These are phyloP conservation scores for Centropus unirufus DNA, from an alignment of 2,113 vertebrate species.

Conservation along the genomic window DNA sequence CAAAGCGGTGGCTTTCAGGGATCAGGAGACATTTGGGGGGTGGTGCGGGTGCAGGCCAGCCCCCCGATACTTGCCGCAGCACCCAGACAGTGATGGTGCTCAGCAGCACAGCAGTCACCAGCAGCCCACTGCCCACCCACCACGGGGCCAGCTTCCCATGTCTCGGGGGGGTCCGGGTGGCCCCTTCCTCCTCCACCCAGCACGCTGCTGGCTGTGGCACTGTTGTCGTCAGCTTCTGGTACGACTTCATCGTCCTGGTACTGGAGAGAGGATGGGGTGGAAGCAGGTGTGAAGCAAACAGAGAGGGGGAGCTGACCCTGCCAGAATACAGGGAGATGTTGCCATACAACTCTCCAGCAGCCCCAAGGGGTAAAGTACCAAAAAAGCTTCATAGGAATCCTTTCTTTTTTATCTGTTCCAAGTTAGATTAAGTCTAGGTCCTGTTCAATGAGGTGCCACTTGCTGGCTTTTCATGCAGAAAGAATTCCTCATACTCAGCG, in stretches of 20 bases:
- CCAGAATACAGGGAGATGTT: accelerated
- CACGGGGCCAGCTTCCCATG: neutral
- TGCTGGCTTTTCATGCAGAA: conserved; percentile 79
- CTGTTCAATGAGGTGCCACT: conserved; percentile 84
- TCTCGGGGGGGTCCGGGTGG: accelerated
- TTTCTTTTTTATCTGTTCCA: conserved; percentile 78
- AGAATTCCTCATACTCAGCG: conserved; percentile 75
- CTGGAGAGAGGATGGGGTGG: neutral
- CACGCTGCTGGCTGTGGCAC: neutral
- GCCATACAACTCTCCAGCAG: accelerated
- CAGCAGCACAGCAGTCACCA: conserved; percentile 23
- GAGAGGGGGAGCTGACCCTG: neutral
- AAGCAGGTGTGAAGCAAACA: neutral
- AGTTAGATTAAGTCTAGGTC: conserved; percentile 82
- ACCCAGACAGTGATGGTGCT: conserved; percentile 62
- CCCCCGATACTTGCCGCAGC: conserved; percentile 27
- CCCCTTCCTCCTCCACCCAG: conserved; percentile 18
- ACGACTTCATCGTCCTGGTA: conserved; percentile 37
- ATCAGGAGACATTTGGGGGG: conserved; percentile 68
- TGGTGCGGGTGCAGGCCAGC: accelerated
- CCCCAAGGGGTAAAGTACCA: neutral
- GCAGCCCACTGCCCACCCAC: conserved; percentile 46
- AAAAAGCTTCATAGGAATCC: conserved; percentile 75
- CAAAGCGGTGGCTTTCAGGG: conserved; percentile 79
- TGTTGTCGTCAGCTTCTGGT: neutral